Base-by-base conservation (phyloP, 1,140 invertebrate genomes). In the Pseudomyrmex dendroicus region DNA sequence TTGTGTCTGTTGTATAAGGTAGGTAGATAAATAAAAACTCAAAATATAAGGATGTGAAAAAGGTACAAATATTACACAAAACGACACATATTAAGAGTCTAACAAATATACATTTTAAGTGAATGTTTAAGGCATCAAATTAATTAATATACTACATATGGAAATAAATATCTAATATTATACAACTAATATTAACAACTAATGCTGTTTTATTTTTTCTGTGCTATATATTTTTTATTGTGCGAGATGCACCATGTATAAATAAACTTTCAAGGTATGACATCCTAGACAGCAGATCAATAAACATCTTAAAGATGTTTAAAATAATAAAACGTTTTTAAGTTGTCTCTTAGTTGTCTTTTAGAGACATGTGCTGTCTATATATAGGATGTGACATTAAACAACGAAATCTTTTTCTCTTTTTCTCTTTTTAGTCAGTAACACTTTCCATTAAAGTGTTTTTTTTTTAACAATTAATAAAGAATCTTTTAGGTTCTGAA, bases 71-170 rank as follows among this genome's bases (percentile, higher is more conserved):
- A 35, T 57, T 17, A 57, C 0, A 15, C 0, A 15, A 78, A 59
- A 57, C 13, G 3, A 50, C 17, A n/a, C 22, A 20, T 54, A 52
- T 54, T 35, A 35, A 35, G 35, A 62, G 12, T 70, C 44, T 78
- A 25, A 59, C 59, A 70, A 9, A 78, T 70, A 9, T 72, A 59
- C 72, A 80, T 80, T 50, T 80, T 9, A 35, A 25, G 17, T 50
- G 12, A 25, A 7, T 44, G n/a, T 35, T 35, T 35, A 86, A 86
- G 78, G 84, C 85, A 86, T 72, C 62, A 35, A 35, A 35, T 35
- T 35, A 35, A 35, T 35, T 83, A 67, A 64, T 80, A 59, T 10
- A 66, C 52, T 82, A 35, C 5, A 7, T 5, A 68, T 82, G n/a
- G 48, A 86, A 76, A 56, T 86, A 77, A 46, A 70, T 64, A 82